Percentiles rank a stretch among this genome's conserved stretches.
Conservation (phyloP, 2,113 vertebrate genomes). For the Actenoides hombroni region DNA sequence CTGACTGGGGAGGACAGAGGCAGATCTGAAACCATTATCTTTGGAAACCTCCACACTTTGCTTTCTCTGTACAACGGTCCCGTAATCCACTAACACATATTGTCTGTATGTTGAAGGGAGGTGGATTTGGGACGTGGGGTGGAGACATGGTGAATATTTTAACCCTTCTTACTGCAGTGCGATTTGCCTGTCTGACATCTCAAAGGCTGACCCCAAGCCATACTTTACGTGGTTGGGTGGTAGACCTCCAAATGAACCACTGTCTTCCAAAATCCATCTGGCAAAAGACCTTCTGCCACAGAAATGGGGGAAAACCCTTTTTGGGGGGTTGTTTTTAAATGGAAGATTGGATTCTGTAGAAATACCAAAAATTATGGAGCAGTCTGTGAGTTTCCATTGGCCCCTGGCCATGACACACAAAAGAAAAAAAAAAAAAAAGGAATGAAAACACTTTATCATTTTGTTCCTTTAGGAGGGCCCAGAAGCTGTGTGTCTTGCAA, state of each 20-base stretch:
- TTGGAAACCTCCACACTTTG: neutral
- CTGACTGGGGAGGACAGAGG: neutral
- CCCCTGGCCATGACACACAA: conserved; percentile 9
- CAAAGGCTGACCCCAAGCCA: neutral
- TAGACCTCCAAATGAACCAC: neutral
- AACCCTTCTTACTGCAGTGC: neutral
- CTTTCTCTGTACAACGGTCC: neutral
- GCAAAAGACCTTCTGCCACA: neutral
- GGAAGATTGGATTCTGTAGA: neutral
- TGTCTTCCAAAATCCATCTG: neutral
- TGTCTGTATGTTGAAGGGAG: neutral
- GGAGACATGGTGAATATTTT: neutral
- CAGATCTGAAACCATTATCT: neutral
- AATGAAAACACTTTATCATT: conserved; percentile 43
- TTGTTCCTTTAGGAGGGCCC: conserved; percentile 27
- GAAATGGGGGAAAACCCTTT: neutral
- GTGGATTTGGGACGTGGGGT: neutral
- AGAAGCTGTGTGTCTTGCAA: neutral
- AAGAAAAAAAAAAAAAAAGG: neutral
- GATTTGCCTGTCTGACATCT: neutral
- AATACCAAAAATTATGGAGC: neutral
- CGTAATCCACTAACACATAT: neutral
- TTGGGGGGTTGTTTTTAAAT: neutral
- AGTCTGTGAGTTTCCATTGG: conserved; percentile 37
- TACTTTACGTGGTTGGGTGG: neutral